These are phyloP conservation scores for Copsychus sechellarum DNA, from an alignment of 2,113 vertebrate species.

Conservation along the genomic window DNA sequence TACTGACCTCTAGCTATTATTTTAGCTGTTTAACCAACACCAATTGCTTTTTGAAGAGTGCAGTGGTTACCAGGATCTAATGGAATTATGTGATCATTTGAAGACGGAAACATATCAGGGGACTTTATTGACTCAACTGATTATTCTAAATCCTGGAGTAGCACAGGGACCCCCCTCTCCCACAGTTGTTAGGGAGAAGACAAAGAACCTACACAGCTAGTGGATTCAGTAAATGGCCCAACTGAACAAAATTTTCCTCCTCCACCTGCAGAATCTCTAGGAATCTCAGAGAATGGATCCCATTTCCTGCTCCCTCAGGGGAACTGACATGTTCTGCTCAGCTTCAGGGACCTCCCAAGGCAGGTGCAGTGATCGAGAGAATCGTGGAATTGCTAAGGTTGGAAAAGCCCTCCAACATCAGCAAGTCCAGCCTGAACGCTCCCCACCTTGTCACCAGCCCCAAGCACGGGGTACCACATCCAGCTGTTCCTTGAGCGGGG, in stretches of 20 bases:
- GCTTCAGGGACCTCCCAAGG: neutral
- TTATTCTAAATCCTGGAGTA: neutral
- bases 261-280: neutral
- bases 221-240: neutral
- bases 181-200: neutral
- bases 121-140: neutral
- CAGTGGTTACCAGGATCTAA: neutral
- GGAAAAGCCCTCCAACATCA: neutral
- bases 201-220: neutral
- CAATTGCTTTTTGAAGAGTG: neutral
- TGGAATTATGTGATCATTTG: neutral
- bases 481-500: neutral
- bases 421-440: neutral
- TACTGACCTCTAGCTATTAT: constrained; percentile 44
- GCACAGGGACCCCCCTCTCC: neutral
- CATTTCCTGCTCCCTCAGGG: neutral
- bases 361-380: neutral
- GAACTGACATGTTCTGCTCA: neutral
- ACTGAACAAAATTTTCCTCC: neutral
- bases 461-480: neutral
- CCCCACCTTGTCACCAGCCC: neutral
- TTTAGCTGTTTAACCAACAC: neutral
- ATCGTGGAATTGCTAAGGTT: neutral
- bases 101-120: neutral
- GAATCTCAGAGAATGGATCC: neutral